phyloP scores from a whole-genome alignment of 1,140 invertebrate species.

The Lucilia sericata region DNA sequence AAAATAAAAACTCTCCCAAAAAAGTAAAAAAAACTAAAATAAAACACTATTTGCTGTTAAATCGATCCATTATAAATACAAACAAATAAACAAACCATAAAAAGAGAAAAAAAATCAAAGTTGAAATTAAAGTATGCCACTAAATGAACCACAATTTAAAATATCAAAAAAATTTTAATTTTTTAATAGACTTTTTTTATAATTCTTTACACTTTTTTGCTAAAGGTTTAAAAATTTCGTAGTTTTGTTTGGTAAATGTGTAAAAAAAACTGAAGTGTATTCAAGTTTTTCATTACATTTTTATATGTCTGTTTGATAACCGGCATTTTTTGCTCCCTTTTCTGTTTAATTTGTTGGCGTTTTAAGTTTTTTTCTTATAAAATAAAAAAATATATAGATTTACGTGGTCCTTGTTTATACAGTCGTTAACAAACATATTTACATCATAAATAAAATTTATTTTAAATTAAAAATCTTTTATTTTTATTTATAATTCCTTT shows the following conservation, averaged over 20 bases:
- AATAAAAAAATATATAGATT: not conserved
- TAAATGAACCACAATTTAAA: constrained; percentile 17
- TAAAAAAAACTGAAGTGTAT: not conserved
- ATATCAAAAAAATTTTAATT: not conserved
- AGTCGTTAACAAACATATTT: constrained; percentile 21
- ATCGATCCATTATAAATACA: not conserved
- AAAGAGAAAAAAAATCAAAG: not conserved
- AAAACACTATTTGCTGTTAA: not conserved
- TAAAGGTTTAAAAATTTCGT: not conserved
- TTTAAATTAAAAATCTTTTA: constrained; percentile 15
- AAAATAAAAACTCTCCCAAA: not conserved
- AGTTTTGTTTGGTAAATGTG: not conserved
- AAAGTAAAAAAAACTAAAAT: not conserved
- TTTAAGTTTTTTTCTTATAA: not conserved
- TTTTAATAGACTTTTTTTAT: not conserved
- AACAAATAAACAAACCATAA: not conserved
- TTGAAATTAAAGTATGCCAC: constrained; percentile 10
- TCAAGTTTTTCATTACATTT: not conserved
- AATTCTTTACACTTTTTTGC: not conserved
- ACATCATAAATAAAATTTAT: constrained; percentile 25
- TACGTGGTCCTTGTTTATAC: not conserved
- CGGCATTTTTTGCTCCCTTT: not conserved
- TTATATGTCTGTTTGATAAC: not conserved
- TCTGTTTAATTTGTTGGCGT: not conserved
- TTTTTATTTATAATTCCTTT: not conserved